Evolutionary conservation across 2,113 vertebrate genomes (phyloP), one percentile per base, ranked within the genome.

Genomic region (Ptilonorhynchus violaceus): DNA sequence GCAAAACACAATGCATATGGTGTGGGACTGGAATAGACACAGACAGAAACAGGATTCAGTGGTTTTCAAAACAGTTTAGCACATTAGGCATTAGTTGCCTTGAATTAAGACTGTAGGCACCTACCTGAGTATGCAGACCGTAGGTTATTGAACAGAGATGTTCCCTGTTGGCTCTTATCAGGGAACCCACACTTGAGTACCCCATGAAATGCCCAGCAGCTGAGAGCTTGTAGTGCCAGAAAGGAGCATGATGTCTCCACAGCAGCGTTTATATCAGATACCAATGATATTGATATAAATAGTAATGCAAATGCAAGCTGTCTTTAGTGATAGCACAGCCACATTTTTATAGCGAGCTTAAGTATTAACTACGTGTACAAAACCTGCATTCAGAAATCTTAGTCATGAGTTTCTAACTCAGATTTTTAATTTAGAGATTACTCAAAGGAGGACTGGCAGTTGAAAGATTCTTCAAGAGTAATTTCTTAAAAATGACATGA

Each of bases 351-450:
- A 74, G 27, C 18, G 33, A 80, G 11, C 4, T 19, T 13, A 42
- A 79, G 2, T 44, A 66, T 68, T 81, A 78, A 56, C 44, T 21
- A 11, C 0, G 0, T 55, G 47, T 67, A 47, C 24, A 46, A 19
- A 81, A 86, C 53, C 44, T 69, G 21, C 15, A 8, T 80, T 68
- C 15, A 75, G 60, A 80, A 94, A 92, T 11, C 17, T 77, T 59
- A 60, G 20, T 27, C 0, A 5, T 7, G 9, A 53, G 22, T 35
- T 86, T 87, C 60, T 82, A 68, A 78, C 10, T 82, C 41, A 53
- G 44, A 52, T 42, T 92, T 89, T 96, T 81, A 75, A 39, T 63
- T 70, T 44, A 91, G 49, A 39, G 6, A 6, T 77, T 84, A 59
- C 31, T 93, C 31, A 50, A 37, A 86, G 55, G n/a, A 90, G 27